These are phyloP conservation scores for Cotesia vestalis DNA, from an alignment of 1,140 invertebrate species.

Conservation along the genomic window DNA sequence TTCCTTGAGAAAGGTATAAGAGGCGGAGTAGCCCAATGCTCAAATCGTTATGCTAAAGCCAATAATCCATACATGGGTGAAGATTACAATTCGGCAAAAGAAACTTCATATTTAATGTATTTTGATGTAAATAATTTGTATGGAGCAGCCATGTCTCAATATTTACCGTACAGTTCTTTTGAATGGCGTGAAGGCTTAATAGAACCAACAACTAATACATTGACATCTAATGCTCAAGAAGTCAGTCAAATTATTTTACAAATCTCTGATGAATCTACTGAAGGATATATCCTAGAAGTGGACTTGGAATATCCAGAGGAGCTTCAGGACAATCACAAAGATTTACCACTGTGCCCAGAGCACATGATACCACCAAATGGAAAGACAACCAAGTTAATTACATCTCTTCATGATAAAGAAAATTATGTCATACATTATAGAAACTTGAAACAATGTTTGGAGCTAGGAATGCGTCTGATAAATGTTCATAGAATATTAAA, in stretches of 20 bases:
- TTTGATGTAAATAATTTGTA: conserved; percentile 56
- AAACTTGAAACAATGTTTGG: conserved; percentile 63
- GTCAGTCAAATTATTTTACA: conserved; percentile 36
- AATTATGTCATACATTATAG: conserved; percentile 47
- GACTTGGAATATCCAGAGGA: conserved; percentile 44
- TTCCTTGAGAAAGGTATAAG: conserved; percentile 6
- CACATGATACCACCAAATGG: conserved; percentile 38
- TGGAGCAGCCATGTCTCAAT: conserved; percentile 45
- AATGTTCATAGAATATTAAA: conserved; percentile 42
- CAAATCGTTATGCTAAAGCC: conserved; percentile 50
- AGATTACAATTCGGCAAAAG: conserved; percentile 40
- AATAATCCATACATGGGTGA: conserved; percentile 46
- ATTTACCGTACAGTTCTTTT: conserved; percentile 44
- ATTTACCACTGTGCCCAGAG: conserved; percentile 65
- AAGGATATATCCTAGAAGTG: conserved; percentile 67
- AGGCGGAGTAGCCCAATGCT: conserved; percentile 46
- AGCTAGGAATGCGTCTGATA: conserved; percentile 26
- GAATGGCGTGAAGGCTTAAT: conserved; percentile 45
- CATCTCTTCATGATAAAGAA: conserved; percentile 64
- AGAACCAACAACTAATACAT: conserved; percentile 26
- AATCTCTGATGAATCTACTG: conserved; percentile 52
- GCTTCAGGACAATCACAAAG: conserved; percentile 66
- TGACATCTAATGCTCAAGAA: not conserved
- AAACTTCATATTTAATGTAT: conserved; percentile 44
- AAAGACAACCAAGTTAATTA: conserved; percentile 54